phyloP scores from a whole-genome alignment of 2,888 invertebrate species.

The Philaethria dido region DNA sequence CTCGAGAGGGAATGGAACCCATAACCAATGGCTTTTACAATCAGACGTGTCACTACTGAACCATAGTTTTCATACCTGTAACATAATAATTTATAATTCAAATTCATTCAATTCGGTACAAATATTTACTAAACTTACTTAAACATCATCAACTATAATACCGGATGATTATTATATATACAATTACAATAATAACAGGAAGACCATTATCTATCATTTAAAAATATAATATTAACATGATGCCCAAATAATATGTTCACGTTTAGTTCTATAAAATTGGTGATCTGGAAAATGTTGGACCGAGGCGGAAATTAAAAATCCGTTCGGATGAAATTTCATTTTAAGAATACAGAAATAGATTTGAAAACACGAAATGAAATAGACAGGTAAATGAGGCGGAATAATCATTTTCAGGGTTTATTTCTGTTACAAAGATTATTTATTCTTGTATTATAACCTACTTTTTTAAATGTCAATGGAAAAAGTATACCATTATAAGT shows the following conservation, averaged over 20 bases:
- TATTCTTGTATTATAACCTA: too few species aligned
- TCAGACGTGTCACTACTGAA: too few species aligned
- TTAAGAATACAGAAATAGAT: constrained; percentile 33
- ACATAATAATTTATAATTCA: too few species aligned
- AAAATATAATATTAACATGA: constrained; percentile 11
- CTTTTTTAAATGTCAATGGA: too few species aligned
- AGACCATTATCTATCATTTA: neutral
- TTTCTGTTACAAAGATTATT: neutral
- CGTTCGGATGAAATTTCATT: constrained; percentile 35
- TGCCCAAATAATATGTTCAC: neutral
- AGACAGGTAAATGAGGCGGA: constrained; percentile 15
- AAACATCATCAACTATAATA: too few species aligned
- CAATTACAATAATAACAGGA: constrained; percentile 14
- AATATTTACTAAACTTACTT: too few species aligned
- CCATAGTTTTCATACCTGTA: too few species aligned
- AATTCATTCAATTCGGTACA: too few species aligned
- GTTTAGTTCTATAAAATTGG: constrained; percentile 27
- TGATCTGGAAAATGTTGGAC: constrained; percentile 29
- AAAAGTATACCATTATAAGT: too few species aligned
- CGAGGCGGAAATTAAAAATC: constrained; percentile 38
- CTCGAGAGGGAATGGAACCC: too few species aligned
- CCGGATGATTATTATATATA: neutral
- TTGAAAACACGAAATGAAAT: constrained; percentile 24
- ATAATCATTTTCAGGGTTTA: neutral
- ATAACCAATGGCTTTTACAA: too few species aligned